Evolutionary conservation across 2,113 vertebrate species (phyloP).

Genomic region (Clarias batrachus): DNA sequence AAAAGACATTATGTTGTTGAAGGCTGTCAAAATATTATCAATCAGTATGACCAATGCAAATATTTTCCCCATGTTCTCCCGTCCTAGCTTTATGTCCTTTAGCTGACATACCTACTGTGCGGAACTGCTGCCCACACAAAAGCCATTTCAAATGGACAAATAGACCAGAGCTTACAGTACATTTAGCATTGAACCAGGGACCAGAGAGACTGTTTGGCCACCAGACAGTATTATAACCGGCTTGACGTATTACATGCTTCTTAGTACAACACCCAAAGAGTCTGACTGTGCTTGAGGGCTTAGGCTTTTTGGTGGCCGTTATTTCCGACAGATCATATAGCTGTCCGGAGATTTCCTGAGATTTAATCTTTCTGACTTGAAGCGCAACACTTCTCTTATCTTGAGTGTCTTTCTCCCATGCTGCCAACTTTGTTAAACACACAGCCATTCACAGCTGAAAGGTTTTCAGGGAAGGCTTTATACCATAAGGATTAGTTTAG

Average conservation of each 20-base stretch:
- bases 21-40: conserved; percentile 67
- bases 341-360: conserved; percentile 46
- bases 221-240: conserved; percentile 59
- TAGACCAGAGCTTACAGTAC: conserved; percentile 51
- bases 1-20: conserved; percentile 57
- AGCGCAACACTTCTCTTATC: conserved; percentile 1
- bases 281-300: conserved; percentile 52
- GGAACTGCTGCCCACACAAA: conserved; percentile 67
- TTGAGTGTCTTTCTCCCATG: neutral
- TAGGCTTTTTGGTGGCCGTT: conserved; percentile 49
- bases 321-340: conserved; percentile 53
- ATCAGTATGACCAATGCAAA: conserved; percentile 67
- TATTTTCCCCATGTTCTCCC: conserved; percentile 62
- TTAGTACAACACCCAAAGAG: conserved; percentile 47
- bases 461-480: neutral
- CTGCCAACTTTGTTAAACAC: neutral
- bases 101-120: conserved; percentile 51
- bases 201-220: conserved; percentile 54
- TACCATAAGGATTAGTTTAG: neutral
- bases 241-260: conserved; percentile 44
- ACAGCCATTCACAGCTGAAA: neutral
- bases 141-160: conserved; percentile 57
- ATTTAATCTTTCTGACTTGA: conserved; percentile 50
- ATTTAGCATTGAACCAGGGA: conserved; percentile 40
- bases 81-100: conserved; percentile 55